Evolutionary conservation across 2,888 invertebrate species (phyloP).

Genomic region (Peribatodes rhomboidaria): DNA sequence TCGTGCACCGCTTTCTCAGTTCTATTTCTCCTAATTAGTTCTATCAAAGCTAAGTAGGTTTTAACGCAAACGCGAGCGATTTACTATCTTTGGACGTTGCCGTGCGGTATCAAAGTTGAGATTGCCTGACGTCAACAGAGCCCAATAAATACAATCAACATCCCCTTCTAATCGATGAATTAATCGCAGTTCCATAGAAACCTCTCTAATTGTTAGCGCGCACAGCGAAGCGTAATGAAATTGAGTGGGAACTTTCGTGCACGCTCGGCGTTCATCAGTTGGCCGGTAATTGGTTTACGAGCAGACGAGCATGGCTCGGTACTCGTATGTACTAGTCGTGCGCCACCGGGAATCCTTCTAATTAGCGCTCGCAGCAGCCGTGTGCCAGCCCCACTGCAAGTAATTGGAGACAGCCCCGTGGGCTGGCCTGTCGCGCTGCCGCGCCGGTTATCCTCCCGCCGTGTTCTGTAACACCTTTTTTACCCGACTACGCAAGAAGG

Average conservation of each 20-base stretch:
- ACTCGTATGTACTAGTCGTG: constrained; percentile 54
- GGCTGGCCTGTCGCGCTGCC: constrained; percentile 60
- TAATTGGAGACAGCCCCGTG: constrained; percentile 69
- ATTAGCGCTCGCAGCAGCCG: constrained; percentile 69
- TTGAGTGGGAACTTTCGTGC: constrained; percentile 75
- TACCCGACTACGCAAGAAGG: too few species aligned
- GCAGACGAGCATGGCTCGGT: constrained; percentile 63
- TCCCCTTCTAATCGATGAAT: constrained; percentile 61
- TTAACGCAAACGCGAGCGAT: constrained; percentile 1
- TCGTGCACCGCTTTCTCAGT: constrained; percentile 22
- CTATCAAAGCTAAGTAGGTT: constrained; percentile 18
- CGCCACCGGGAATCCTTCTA: constrained; percentile 71
- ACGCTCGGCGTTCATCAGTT: constrained; percentile 73
- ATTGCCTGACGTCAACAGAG: constrained; percentile 15
- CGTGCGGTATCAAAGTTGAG: constrained; percentile 8
- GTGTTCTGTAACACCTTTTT: constrained; percentile 37
- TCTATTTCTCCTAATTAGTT: constrained; percentile 27
- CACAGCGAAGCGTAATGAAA: constrained; percentile 73
- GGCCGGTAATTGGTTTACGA: constrained; percentile 79
- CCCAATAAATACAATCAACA: constrained; percentile 34
- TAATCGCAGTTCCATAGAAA: constrained; percentile 65
- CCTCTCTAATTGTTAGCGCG: constrained; percentile 70
- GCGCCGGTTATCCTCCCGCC: constrained; percentile 44
- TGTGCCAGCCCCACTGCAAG: constrained; percentile 46
- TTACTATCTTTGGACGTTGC: constrained; percentile 8